Percentiles rank a stretch among this genome's conserved stretches.
phyloP scores from a whole-genome alignment of 1,140 invertebrate genomes.

The Drosophila takahashii region DNA sequence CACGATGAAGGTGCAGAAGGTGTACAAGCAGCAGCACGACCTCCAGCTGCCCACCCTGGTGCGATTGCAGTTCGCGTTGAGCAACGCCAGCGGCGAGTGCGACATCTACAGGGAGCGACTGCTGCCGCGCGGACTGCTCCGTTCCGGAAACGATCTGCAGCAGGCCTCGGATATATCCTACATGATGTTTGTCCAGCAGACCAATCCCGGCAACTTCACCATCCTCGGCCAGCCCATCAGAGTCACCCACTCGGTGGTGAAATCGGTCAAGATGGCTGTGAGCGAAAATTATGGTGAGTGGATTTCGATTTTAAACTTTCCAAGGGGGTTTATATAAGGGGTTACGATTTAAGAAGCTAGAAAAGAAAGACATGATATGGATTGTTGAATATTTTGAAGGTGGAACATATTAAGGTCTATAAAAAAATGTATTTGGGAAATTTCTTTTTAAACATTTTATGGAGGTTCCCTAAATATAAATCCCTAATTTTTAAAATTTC shows the following conservation, averaged over 20 bases:
- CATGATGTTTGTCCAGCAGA: constrained; percentile 88
- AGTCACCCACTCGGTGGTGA: constrained; percentile 86
- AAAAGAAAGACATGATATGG: too few species aligned
- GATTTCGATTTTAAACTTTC: constrained; percentile 25
- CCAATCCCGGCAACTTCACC: constrained; percentile 88
- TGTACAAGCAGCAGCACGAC: constrained; percentile 87
- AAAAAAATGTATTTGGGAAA: too few species aligned
- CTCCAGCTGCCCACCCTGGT: constrained; percentile 85
- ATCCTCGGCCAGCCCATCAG: constrained; percentile 88
- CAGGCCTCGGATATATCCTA: constrained; percentile 87
- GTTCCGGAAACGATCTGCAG: constrained; percentile 86
- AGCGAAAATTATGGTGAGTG: constrained; percentile 87
- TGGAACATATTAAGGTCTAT: too few species aligned
- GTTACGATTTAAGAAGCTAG: too few species aligned
- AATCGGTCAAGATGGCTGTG: constrained; percentile 85
- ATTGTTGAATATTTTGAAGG: too few species aligned
- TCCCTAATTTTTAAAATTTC: too few species aligned
- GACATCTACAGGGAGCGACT: constrained; percentile 80
- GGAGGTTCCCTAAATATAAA: too few species aligned
- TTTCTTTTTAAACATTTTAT: too few species aligned
- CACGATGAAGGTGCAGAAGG: constrained; percentile 88
- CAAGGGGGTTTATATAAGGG: neutral
- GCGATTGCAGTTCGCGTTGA: constrained; percentile 72
- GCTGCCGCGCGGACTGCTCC: constrained; percentile 84
- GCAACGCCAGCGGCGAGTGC: constrained; percentile 80